Evolutionary conservation across 2,797 vertebrate genomes (phyloP), one percentile per base, ranked within the genome.

Genomic region (Diplodus puntazzo): DNA sequence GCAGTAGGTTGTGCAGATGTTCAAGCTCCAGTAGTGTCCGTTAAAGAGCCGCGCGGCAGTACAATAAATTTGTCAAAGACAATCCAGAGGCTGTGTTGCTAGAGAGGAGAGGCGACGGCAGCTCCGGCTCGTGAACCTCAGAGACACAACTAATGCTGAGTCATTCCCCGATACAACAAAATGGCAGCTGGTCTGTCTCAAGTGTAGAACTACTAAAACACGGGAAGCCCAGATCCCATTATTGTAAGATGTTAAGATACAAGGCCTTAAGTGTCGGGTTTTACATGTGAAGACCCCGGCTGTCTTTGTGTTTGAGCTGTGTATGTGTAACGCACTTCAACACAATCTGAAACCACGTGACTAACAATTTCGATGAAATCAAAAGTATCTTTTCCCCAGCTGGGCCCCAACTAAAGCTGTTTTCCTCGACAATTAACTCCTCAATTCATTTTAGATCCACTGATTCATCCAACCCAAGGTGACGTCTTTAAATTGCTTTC

Each of bases 1-100:
- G 92, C 91, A 86, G 89, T 82, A 77, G 84, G 89, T 73, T 88
- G 88, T 92, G 86, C 90, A 92, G 89, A 94, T 92, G 91, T 92
- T 85, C 73, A 69, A 27, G 82, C 79, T 83, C 79, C 84, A 83
- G 85, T 84, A 85, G 39, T 80, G 82, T 88, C 80, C 83, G 87
- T 90, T 87, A 61, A 86, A 88, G 69, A 80, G 76, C 30, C 2
- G 16, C 46, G 66, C 79, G 64, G 77, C 80, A 7, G 61, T 69
- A 64, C 62, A 67, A 52, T 78, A 60, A 75, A 79, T 92, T 84
- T 84, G 88, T 84, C 84, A 82, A 87, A 92, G 86, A 88, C 69
- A 34, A 81, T 79, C 53, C 71, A 68, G 79, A 45, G 34, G 69
- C 81, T 46, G 10, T 52, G 30, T 62, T 43, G 58, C 79, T 57